Base-by-base conservation (phyloP, 2,888 invertebrate genomes). In the Tipula confusa region DNA sequence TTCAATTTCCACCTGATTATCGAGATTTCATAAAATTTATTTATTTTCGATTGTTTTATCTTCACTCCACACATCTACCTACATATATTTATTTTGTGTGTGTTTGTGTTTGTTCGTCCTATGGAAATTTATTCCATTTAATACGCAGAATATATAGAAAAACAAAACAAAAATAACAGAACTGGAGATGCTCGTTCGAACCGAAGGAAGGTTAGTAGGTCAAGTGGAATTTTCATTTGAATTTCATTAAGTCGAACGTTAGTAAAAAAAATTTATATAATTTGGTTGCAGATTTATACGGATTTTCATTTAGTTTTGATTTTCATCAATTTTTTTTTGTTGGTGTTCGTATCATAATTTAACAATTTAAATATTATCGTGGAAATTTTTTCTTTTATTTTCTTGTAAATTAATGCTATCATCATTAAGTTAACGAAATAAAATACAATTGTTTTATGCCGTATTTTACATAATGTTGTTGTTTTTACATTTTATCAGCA, bases 181-280 rank as follows among this genome's bases (percentile, higher is more conserved):
- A 48, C 48, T 48, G 48, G 18, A 64, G 64, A 64, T 64, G 11
- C 24, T 64, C 9, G 43, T 15, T 15, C 64, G 24, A 24, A 64
- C 38, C 2, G 13, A 24, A 24, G 7, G 64, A 64, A 64, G 64
- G 64, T 64, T 64, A 64, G 64, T 64, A 64, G 64, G 64, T 64
- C 64, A 64, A 64, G 64, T 64, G 64, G 64, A 64, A 24, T 64
- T 64, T 64, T 64, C 64, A 64, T 64, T n/a, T 64, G 64, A 64
- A 64, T 64, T n/a, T n/a, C n/a, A n/a, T n/a, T 64, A 64, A 64
- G 24, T 24, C 3, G 7, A 24, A 24, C 18, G 15, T 48, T 48
- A 18, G 6, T 9, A 64, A 64, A 18, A 6, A 64, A 18, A 33
- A 33, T 11, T 11, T 9, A 9, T 33, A 9, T 24, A 9, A 64